These are phyloP conservation scores for Agapornis roseicollis DNA, from an alignment of 2,113 vertebrate genomes.

Conservation along the genomic window DNA sequence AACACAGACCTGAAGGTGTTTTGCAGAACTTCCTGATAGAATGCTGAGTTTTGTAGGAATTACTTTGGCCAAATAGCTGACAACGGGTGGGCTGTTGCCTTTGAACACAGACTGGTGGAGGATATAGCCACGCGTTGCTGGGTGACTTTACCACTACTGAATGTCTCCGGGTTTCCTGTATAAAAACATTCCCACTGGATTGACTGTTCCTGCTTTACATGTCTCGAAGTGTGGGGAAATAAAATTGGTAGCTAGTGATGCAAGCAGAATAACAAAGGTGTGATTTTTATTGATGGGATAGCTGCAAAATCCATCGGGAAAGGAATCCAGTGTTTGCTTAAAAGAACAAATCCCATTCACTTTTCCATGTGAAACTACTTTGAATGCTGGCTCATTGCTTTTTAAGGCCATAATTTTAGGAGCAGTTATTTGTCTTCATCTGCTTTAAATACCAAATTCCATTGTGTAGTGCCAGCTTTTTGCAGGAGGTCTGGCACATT, in stretches of 20 bases:
- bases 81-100: background rate
- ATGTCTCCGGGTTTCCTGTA: background rate
- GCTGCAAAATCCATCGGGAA: accelerated
- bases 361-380: accelerated
- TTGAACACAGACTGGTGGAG: accelerated
- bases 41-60: accelerated
- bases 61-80: accelerated
- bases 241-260: background rate
- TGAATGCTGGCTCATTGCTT: background rate
- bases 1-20: accelerated
- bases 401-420: background rate
- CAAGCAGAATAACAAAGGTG: accelerated
- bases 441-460: background rate
- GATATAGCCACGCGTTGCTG: accelerated
- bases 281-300: background rate
- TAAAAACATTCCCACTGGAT: accelerated
- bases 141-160: too few relatives aligned
- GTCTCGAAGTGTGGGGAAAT: background rate
- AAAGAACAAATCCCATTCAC: background rate
- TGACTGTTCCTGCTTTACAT: accelerated
- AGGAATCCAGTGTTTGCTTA: background rate
- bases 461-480: background rate
- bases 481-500: background rate
- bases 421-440: background rate
- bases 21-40: background rate